Percentiles rank a stretch among this genome's conserved stretches.
Evolutionary conservation across 2,888 invertebrate species (phyloP).

Genomic region (Euclidia mi): DNA sequence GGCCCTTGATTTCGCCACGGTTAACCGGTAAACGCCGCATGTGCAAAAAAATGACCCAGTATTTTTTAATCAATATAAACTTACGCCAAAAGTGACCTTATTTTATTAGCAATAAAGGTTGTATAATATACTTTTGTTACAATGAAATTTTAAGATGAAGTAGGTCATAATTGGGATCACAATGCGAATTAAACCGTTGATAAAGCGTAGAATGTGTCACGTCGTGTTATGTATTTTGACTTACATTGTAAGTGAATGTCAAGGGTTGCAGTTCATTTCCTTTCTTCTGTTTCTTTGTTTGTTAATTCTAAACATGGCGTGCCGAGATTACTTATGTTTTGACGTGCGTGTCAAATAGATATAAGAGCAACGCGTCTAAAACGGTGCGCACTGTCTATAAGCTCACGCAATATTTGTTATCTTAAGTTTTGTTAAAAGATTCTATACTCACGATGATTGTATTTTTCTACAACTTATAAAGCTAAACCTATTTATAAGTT

Average conservation of each 20-base stretch:
- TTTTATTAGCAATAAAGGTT: slow-evolving; percentile 21
- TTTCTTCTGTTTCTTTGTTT: slow-evolving; percentile 24
- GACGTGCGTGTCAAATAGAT: slow-evolving; percentile 58
- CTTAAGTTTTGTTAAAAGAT: no score
- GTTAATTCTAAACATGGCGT: slow-evolving; percentile 42
- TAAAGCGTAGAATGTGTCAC: slow-evolving; percentile 65
- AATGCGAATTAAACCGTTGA: slow-evolving; percentile 68
- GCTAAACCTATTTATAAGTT: no score
- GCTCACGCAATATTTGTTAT: slow-evolving; percentile 42
- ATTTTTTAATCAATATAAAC: slow-evolving; percentile 32
- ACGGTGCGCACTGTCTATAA: slow-evolving; percentile 39
- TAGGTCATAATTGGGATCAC: slow-evolving; percentile 71
- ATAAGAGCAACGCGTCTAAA: slow-evolving; percentile 46
- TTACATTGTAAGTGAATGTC: slow-evolving; percentile 58
- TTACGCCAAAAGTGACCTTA: slow-evolving; percentile 36
- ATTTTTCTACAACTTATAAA: no score
- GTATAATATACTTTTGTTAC: slow-evolving; percentile 29
- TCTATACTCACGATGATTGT: no score
- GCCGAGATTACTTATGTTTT: slow-evolving; percentile 51
- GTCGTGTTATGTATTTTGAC: slow-evolving; percentile 66
- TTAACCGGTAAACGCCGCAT: slow-evolving; percentile 61
- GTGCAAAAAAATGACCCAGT: slow-evolving; percentile 41
- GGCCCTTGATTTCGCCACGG: slow-evolving; percentile 74
- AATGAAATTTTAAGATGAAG: slow-evolving; percentile 65
- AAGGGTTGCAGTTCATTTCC: slow-evolving; percentile 48